Evolutionary conservation across 2,113 vertebrate species (phyloP), one percentile per base, ranked within the genome.

Genomic region (Hippocampus mohnikei): DNA sequence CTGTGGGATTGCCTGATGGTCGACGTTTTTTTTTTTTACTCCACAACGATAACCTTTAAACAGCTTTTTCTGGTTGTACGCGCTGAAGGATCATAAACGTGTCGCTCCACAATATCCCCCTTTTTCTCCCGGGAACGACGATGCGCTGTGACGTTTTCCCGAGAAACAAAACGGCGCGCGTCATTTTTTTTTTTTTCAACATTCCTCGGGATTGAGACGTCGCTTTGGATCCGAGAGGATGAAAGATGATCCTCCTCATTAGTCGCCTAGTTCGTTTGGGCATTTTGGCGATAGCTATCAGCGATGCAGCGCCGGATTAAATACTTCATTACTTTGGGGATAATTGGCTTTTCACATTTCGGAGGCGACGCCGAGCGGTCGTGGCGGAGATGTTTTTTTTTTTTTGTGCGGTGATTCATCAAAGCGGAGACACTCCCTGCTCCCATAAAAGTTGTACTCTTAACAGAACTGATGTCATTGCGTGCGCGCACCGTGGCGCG

Each of bases 291-390:
- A 78, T 58, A 52, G 75, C 71, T 75, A 73, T 40, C 13, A 27
- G 75, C 88, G 77, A 76, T 41, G 2, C 69, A 69, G 82, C 88
- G 80, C 80, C 6, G 86, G 90, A 89, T 64, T 80, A 68, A 37
- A 50, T 23, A 79, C 81, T 83, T 90, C 84, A 91, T 91, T 90
- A 88, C 79, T 79, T 37, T 83, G 74, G 85, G 85, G 78, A 80
- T 89, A 90, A 92, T 91, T 78, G 86, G 77, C 82, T 89, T 80
- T 77, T 53, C 50, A 16, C 76, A 71, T 90, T 44, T 12, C 42
- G 12, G 33, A 80, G 79, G 81, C 71, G 62, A 81, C 75, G 79
- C 78, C 20, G n/a, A 42, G 67, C 58, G 65, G 70, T 56, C 41
- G 76, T 80, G 72, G 76, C 67, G 75, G 44, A 63, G 42, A 61